Percentiles rank a stretch among this genome's conserved stretches.
phyloP scores from a whole-genome alignment of 2,888 invertebrate species.

The Eupelmus urozonus region DNA sequence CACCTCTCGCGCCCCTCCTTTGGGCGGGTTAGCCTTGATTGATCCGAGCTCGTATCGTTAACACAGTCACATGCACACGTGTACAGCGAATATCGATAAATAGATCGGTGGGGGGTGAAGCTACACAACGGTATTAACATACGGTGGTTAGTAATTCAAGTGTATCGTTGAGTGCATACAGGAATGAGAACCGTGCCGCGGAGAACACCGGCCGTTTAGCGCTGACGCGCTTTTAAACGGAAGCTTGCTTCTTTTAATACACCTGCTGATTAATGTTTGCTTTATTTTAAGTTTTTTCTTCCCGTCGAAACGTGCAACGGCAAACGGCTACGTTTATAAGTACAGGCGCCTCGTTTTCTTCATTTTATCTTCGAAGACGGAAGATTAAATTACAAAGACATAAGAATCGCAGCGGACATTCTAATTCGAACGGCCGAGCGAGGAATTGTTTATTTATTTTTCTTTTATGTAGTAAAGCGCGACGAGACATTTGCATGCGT shows the following conservation, averaged over 20 bases:
- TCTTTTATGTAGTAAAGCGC: not conserved
- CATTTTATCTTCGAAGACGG: not conserved
- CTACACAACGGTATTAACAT: not conserved
- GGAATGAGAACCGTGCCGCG: slow-evolving; percentile 54
- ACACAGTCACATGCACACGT: slow-evolving; percentile 2
- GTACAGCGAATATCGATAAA: too few species aligned
- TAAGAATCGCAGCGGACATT: too few species aligned
- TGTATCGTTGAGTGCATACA: slow-evolving; percentile 36
- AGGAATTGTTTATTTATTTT: not conserved
- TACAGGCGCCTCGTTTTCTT: not conserved
- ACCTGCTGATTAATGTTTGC: not conserved
- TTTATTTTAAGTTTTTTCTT: not conserved
- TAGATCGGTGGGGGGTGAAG: too few species aligned
- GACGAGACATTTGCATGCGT: slow-evolving; percentile 21
- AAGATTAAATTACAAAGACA: not conserved
- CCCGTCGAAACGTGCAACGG: slow-evolving; percentile 31
- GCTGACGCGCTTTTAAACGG: not conserved
- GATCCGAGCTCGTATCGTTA: slow-evolving; percentile 49
- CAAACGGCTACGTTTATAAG: slow-evolving; percentile 39
- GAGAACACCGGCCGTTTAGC: slow-evolving; percentile 34
- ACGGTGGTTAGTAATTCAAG: slow-evolving; percentile 10
- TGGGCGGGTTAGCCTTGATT: slow-evolving; percentile 47
- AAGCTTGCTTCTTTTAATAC: slow-evolving; percentile 12
- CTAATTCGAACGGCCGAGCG: too few species aligned
- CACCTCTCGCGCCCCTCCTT: not conserved